Percentiles rank a stretch among this genome's conserved stretches.
phyloP scores from a whole-genome alignment of 37 sponge, comb jelly and placozoan genomes.

The Mnemiopsis leidyi region DNA sequence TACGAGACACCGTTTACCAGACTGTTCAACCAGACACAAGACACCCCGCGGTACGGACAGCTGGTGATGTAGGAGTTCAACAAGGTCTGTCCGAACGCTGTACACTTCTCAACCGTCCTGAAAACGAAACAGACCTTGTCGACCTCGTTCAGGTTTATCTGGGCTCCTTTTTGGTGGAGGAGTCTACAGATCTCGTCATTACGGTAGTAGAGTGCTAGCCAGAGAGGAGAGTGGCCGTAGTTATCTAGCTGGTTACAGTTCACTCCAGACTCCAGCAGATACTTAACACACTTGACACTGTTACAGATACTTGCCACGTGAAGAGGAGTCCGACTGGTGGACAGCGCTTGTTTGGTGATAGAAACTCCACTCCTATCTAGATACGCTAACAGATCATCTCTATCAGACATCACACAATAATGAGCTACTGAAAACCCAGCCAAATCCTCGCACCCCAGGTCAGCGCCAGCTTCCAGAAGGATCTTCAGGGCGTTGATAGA shows the following conservation, averaged over 20 bases:
- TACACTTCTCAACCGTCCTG: background rate
- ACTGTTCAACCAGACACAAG: constrained; percentile 34
- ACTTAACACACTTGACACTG: constrained; percentile 16
- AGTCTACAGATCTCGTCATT: constrained; percentile 21
- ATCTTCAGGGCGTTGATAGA: constrained; percentile 6
- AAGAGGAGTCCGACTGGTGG: background rate
- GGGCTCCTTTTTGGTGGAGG: background rate
- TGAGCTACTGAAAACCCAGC: background rate
- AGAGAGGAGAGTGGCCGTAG: constrained; percentile 14
- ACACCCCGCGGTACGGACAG: constrained; percentile 28
- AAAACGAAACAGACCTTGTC: background rate
- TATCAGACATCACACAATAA: constrained; percentile 33
- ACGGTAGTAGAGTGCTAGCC: constrained; percentile 54
- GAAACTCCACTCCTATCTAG: constrained; percentile 25
- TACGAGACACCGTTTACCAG: background rate
- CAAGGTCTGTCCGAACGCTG: background rate
- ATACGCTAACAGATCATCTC: background rate
- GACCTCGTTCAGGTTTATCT: background rate
- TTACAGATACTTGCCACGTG: constrained; percentile 45
- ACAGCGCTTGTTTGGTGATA: background rate
- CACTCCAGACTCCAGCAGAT: background rate
- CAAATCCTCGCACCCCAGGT: constrained; percentile 11
- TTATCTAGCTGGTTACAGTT: constrained; percentile 4
- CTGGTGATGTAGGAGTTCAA: background rate
- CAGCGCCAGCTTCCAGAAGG: constrained; percentile 1